phyloP scores from a whole-genome alignment of 2,113 vertebrate genomes.

The Guaruba guarouba region DNA sequence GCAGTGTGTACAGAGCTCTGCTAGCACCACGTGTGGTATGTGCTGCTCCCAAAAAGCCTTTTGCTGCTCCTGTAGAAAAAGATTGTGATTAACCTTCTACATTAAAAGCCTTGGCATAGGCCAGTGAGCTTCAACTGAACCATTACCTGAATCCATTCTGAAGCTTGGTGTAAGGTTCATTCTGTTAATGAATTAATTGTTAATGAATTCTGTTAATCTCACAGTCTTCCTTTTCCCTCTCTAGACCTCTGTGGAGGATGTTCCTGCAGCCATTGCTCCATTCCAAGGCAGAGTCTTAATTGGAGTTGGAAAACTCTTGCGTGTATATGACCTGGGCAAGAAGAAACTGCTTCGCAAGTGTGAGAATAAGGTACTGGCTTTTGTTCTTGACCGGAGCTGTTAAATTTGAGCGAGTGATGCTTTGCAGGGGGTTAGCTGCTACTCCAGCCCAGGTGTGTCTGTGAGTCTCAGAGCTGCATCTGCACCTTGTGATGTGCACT shows the following conservation, averaged over 20 bases:
- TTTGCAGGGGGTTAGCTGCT: background rate
- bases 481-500: background rate
- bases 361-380: slow-evolving; percentile 90
- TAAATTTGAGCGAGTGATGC: slow-evolving; percentile 43
- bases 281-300: slow-evolving; percentile 89
- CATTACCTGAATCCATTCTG: background rate
- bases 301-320: slow-evolving; percentile 92
- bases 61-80: background rate
- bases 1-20: background rate
- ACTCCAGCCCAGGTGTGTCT: background rate
- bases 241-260: slow-evolving; percentile 94
- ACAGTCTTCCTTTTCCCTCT: background rate
- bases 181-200: no score
- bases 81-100: background rate
- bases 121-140: background rate
- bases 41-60: background rate
- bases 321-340: slow-evolving; percentile 95
- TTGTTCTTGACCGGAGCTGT: background rate
- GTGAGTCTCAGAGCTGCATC: background rate
- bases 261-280: slow-evolving; percentile 92
- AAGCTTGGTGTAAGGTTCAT: background rate
- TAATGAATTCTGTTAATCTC: no score
- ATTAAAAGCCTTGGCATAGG: background rate
- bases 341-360: slow-evolving; percentile 97
- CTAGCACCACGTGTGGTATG: background rate